These are phyloP conservation scores for Linyphia triangularis DNA, from an alignment of 2,888 invertebrate genomes.

Conservation along the genomic window DNA sequence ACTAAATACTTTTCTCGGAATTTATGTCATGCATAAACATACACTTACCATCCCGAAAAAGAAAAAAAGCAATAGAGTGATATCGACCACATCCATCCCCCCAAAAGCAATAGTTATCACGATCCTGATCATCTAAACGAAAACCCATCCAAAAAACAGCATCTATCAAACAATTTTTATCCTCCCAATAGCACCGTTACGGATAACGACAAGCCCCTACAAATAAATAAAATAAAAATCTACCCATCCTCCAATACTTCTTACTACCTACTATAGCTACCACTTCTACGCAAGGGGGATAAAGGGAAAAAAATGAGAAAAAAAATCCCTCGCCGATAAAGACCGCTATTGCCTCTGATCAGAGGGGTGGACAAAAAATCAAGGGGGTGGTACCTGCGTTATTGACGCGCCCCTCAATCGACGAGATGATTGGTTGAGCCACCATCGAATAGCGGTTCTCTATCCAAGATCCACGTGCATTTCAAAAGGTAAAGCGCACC, in stretches of 20 bases:
- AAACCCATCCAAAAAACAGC: constrained; percentile 9
- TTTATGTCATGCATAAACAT: not conserved
- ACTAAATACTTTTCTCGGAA: not conserved
- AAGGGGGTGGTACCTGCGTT: constrained; percentile 49
- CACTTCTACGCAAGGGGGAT: constrained; percentile 17
- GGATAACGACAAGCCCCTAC: not conserved
- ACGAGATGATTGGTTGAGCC: constrained; percentile 42
- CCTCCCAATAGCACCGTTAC: not conserved
- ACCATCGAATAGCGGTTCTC: constrained; percentile 61
- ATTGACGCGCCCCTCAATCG: constrained; percentile 72
- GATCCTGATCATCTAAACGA: constrained; percentile 9
- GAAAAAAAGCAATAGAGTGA: not conserved
- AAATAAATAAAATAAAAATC: constrained; percentile 70
- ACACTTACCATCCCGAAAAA: not conserved
- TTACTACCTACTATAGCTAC: constrained; percentile 49
- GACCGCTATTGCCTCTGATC: constrained; percentile 70
- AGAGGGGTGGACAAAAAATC: constrained; percentile 64
- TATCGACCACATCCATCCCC: not conserved
- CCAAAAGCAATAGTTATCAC: constrained; percentile 4
- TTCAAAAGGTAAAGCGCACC: constrained; percentile 71
- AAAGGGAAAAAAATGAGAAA: constrained; percentile 5
- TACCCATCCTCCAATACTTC: constrained; percentile 67
- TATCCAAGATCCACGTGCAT: constrained; percentile 56
- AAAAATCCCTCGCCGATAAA: constrained; percentile 55
- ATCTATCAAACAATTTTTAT: constrained; percentile 59